Base-by-base conservation (phyloP, 2,888 invertebrate genomes). In the Aspidiotus rigidus region DNA sequence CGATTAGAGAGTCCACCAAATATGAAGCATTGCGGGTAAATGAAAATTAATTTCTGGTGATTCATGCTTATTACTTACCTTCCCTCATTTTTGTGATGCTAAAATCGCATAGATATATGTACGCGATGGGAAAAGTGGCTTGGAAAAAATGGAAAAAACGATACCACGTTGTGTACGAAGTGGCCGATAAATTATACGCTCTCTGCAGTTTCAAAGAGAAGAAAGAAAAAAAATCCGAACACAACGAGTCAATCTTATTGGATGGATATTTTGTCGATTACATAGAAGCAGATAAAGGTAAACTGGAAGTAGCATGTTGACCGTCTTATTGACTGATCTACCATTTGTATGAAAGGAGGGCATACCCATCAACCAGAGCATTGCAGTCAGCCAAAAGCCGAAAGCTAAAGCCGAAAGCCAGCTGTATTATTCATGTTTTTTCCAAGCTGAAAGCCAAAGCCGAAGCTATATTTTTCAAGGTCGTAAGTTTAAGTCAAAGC, bases 91-190 rank as follows among this genome's bases (percentile, higher is more conserved):
- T 49, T n/a, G 49, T 11, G 3, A 49, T 49, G 49, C 11, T 44
- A 11, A 13, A 49, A 13, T 49, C 28, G 5, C 49, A 6, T 39
- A 69, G 69, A n/a, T 69, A 62, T 44, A 44, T 69, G 13, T 69
- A 69, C 39, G 69, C 69, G 10, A 62, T 69, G 69, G 69, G 69
- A 15, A 69, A 69, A 62, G 11, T 63, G n/a, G 62, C 69, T 7
- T 69, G 69, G 69, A 69, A 69, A 16, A 69, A 69, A 41, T 69
- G 69, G 69, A 69, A 69, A 17, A 62, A 62, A 40, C 56, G 69
- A 42, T 69, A 69, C 39, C 62, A 62, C 62, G 63, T 69, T 13
- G 54, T 69, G 1, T 69, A 62, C 57, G 69, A 69, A 57, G 69
- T 69, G 3, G 62, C 69, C 39, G 69, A 69, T 62, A 62, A 63